Evolutionary conservation across 2,888 invertebrate genomes (phyloP), one percentile per base, ranked within the genome.

Genomic region (Thymelicus sylvestris): DNA sequence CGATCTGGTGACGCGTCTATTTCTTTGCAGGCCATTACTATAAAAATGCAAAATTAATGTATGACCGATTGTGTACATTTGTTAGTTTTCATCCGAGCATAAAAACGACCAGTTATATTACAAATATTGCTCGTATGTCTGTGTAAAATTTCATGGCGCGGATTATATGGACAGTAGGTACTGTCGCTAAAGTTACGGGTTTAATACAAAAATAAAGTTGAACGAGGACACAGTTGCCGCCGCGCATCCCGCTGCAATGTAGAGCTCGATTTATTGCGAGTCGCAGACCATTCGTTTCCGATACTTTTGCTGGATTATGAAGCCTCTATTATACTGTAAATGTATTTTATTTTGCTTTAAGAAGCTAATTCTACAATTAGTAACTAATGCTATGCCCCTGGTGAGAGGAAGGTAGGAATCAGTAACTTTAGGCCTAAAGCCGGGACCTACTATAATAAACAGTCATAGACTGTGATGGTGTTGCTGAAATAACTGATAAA

Each of bases 161-260:
- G 88, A 90, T 91, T 90, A 90, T 85, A 86, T 85, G 80, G 83
- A 85, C 83, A 82, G 83, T 81, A 81, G 85, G 84, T 82, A 80
- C 84, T 65, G 83, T 81, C 79, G 82, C 69, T 79, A 82, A 84
- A 92, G 90, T 92, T 91, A 91, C 90, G 89, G 89, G 82, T 88
- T 90, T 89, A 89, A 91, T 91, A 89, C 90, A 91, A 92, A 92
- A 92, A 92, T 92, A 92, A 92, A 92, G 88, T 92, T 90, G 90
- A 89, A 91, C 91, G 91, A 87, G 88, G 81, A 82, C 79, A 84
- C 91, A 89, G 88, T 84, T 89, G 91, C 81, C 86, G 90, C 87
- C 85, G 84, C 84, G 57, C 19, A 24, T 84, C 81, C 82, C 44
- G 44, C 44, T 44, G 10, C 87, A 89, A 87, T 91, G 88, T 86